Evolutionary conservation across 2,797 vertebrate species (phyloP).

Genomic region (Champsocephalus gunnari): DNA sequence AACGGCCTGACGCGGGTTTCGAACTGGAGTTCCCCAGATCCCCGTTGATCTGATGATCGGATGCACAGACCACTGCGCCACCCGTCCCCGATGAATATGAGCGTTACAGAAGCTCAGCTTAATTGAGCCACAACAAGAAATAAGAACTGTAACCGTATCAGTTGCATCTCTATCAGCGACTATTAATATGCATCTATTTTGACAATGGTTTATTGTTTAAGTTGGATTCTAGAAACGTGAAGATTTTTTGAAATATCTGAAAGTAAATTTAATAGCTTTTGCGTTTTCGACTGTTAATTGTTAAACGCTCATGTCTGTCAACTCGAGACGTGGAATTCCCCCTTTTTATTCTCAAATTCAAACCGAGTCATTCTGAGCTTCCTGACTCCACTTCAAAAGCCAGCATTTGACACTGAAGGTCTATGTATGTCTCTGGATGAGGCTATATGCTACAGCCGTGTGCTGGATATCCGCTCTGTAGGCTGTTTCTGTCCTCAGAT

Average conservation of each 20-base stretch:
- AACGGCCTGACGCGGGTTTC: too few species aligned
- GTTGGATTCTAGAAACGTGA: neutral
- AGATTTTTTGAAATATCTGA: too few species aligned
- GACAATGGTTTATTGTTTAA: neutral
- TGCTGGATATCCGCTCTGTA: conserved; percentile 37
- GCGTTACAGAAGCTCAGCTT: neutral
- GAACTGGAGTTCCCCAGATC: too few species aligned
- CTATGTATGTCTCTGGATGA: conserved; percentile 10
- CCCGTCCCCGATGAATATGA: neutral
- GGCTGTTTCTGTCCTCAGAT: conserved; percentile 34
- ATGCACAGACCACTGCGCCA: too few species aligned
- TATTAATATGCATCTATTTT: neutral
- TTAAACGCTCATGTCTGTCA: neutral
- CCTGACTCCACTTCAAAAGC: conserved; percentile 10
- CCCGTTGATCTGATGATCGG: too few species aligned
- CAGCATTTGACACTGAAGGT: conserved; percentile 17
- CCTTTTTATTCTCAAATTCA: neutral
- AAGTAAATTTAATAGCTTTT: too few species aligned
- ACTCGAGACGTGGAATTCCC: neutral
- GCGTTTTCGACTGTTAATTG: too few species aligned
- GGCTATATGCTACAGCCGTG: conserved; percentile 7
- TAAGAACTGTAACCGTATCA: neutral
- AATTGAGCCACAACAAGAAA: neutral
- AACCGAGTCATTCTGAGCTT: neutral
- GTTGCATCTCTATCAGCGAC: neutral